Evolutionary conservation across 2,113 vertebrate genomes (phyloP).

Genomic region (Bufo bufo): DNA sequence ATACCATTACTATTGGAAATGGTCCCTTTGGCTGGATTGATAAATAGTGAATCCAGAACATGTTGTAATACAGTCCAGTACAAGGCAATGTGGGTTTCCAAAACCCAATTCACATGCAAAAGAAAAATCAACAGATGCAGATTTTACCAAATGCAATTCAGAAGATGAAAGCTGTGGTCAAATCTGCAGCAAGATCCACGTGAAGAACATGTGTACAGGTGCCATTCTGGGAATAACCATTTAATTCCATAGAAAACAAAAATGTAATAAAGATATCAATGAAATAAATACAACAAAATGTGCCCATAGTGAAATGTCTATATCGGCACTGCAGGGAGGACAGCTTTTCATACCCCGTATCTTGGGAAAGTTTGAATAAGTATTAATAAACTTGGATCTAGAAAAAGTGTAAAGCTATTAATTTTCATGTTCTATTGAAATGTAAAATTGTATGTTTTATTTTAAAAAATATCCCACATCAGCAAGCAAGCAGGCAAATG

Average conservation of each 20-base stretch:
- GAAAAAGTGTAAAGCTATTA: constrained; percentile 8
- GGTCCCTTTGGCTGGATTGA: neutral
- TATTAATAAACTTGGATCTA: neutral
- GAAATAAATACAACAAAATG: neutral
- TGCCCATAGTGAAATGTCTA: neutral
- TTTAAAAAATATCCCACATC: constrained; percentile 12
- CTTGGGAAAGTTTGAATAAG: constrained; percentile 5
- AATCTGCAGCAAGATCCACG: too few relatives aligned
- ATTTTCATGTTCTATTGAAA: constrained; percentile 9
- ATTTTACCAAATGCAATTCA: neutral
- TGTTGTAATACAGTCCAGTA: neutral
- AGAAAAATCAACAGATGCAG: neutral
- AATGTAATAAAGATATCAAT: neutral
- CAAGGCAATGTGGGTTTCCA: neutral
- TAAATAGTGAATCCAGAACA: neutral
- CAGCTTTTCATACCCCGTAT: neutral
- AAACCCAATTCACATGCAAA: neutral
- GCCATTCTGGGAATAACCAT: too few relatives aligned
- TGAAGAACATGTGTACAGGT: too few relatives aligned
- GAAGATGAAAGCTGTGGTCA: too few relatives aligned
- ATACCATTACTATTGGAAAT: neutral
- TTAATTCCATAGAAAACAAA: neutral
- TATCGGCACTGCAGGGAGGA: neutral
- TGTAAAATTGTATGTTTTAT: constrained; percentile 9
- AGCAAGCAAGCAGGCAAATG: constrained; percentile 20